phyloP scores from a whole-genome alignment of 2,113 vertebrate genomes.

The Heterocephalus glaber region DNA sequence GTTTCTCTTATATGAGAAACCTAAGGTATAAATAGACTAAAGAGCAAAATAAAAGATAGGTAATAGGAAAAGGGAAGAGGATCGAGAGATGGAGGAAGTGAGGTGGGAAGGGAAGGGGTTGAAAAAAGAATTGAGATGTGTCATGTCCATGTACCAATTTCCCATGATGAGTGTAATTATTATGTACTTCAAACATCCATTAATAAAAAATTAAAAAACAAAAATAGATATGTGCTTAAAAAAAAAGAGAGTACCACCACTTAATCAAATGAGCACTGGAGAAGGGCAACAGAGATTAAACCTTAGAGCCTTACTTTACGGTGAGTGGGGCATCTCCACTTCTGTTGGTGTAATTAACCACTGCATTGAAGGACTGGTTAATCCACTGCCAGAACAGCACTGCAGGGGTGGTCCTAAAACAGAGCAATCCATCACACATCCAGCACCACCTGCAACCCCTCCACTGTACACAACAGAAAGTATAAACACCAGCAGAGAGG shows the following conservation, averaged over 20 bases:
- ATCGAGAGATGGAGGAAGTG: neutral
- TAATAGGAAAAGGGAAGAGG: neutral
- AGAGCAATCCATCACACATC: rapidly evolving
- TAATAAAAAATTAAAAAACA: neutral
- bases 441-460: rapidly evolving
- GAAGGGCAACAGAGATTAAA: rapidly evolving
- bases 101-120: neutral
- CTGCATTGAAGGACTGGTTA: conserved; percentile 99
- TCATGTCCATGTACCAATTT: neutral
- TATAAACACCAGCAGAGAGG: rapidly evolving
- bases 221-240: rapidly evolving
- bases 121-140: neutral
- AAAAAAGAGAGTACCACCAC: neutral
- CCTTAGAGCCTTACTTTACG: conserved; percentile 86
- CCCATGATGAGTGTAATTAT: neutral
- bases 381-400: conserved; percentile 99
- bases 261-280: rapidly evolving
- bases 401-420: conserved; percentile 93
- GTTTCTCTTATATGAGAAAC: neutral
- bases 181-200: neutral
- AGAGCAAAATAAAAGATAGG: neutral
- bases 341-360: conserved; percentile 98
- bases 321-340: conserved; percentile 96
- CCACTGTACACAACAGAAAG: rapidly evolving
- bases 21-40: neutral